These are phyloP conservation scores for Pseudorasbora parva DNA, from an alignment of 2,113 vertebrate species.

Conservation along the genomic window DNA sequence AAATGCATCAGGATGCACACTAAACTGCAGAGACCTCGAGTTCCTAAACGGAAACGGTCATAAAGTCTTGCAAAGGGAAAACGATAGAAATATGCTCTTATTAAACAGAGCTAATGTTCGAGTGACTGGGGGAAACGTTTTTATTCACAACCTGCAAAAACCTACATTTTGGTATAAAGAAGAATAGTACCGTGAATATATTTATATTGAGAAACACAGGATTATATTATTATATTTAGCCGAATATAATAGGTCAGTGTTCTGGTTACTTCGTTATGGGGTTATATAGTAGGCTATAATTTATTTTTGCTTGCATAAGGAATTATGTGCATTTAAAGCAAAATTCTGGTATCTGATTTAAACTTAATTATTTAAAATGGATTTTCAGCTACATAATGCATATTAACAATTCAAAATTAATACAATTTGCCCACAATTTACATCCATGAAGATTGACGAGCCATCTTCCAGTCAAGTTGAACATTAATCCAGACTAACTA, in stretches of 20 bases:
- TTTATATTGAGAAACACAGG: not conserved
- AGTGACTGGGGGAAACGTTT: not conserved
- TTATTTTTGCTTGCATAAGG: not conserved
- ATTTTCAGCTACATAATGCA: not conserved
- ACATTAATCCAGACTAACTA: not conserved
- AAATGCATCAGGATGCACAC: slow-evolving; percentile 67
- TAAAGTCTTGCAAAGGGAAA: not conserved
- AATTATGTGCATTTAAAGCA: not conserved
- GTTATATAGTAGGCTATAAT: not conserved
- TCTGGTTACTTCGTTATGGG: not conserved
- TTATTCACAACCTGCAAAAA: not conserved
- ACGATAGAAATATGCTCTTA: not conserved
- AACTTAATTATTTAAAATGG: not conserved
- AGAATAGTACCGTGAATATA: not conserved
- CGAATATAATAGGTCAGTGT: slow-evolving; percentile 1
- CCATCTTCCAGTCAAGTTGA: not conserved
- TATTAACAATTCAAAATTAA: not conserved
- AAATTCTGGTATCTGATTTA: not conserved
- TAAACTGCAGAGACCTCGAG: slow-evolving; percentile 27
- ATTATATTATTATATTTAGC: not conserved
- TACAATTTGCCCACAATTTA: not conserved
- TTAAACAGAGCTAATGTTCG: not conserved
- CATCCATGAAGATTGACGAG: not conserved
- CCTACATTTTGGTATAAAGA: not conserved
- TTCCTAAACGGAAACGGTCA: not conserved